Evolutionary conservation across 1,140 invertebrate species (phyloP), one percentile per base, ranked within the genome.

Genomic region (Temnothorax nylanderi): DNA sequence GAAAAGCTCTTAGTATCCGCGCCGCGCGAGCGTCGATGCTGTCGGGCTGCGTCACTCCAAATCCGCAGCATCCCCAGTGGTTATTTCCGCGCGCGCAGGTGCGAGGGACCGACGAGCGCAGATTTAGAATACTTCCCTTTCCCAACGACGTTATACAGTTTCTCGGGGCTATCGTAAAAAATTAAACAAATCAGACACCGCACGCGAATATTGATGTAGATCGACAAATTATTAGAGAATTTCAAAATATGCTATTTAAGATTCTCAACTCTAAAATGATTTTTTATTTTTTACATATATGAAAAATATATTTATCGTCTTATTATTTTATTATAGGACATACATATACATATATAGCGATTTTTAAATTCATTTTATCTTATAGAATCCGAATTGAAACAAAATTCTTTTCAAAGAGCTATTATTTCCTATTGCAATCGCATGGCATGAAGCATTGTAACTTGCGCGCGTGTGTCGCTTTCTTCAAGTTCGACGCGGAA

Each of bases 1-100:
- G 92, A 95, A 95, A 95, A 94, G 94, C 94, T 95, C 94, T 94
- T 94, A 93, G 94, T 94, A 94, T 94, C 92, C 92, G 91, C 93
- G 93, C 93, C 92, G 93, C 91, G 90, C 87, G 91, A 93, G 93
- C 93, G 93, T 94, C 93, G 92, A 94, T 94, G 92, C 93, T 93
- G 94, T 94, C 92, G 91, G 88, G 91, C 91, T 89, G 88, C 90
- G 90, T 89, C 87, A 87, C 92, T 93, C 91, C 90, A 94, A 94
- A 94, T 94, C 91, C 92, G 89, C 90, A 87, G 87, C 76, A 81
- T 75, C 54, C 64, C 64, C 69, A 7, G 32, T 34, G 69, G 80
- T 84, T 84, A 84, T 84, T 84, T 84, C 69, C 80, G 69, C 67
- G 67, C 65, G 80, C 80, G 80, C 80, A 84, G 80, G 80, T 84